Percentiles rank a stretch among this genome's conserved stretches.
Conservation (phyloP, 2,113 vertebrate genomes). For the Campylomormyrus tamandua region DNA sequence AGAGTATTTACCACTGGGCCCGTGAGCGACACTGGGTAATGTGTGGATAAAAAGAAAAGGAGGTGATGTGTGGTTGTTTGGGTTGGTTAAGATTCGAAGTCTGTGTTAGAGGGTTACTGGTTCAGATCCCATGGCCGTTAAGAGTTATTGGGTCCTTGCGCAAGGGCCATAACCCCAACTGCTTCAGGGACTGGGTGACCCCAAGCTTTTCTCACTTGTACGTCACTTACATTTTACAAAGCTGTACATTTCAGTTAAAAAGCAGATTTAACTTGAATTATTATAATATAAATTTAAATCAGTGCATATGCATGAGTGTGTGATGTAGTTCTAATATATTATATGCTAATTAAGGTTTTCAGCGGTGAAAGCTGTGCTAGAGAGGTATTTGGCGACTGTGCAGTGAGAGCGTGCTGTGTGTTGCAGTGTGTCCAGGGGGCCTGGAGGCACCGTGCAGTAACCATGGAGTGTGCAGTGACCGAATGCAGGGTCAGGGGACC, state of each 20-base stretch:
- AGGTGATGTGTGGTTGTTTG: background rate
- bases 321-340: background rate
- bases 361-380: background rate
- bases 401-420: background rate
- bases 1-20: background rate
- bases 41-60: background rate
- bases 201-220: background rate
- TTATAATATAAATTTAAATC: background rate
- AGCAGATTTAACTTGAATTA: background rate
- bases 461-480: constrained; percentile 67
- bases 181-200: background rate
- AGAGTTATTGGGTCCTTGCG: background rate
- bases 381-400: background rate
- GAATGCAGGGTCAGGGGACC: constrained; percentile 54
- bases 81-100: background rate
- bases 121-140: background rate
- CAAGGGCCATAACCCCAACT: background rate
- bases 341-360: background rate
- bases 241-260: background rate
- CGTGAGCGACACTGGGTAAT: background rate
- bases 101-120: background rate
- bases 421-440: constrained; percentile 77
- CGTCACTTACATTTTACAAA: background rate
- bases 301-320: background rate
- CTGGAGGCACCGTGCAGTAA: constrained; percentile 67